A percentile compares a stretch with the other conserved stretches of the same genome.
phyloP scores from a whole-genome alignment of 2,888 invertebrate species.

The Linhomoeus sp. region DNA sequence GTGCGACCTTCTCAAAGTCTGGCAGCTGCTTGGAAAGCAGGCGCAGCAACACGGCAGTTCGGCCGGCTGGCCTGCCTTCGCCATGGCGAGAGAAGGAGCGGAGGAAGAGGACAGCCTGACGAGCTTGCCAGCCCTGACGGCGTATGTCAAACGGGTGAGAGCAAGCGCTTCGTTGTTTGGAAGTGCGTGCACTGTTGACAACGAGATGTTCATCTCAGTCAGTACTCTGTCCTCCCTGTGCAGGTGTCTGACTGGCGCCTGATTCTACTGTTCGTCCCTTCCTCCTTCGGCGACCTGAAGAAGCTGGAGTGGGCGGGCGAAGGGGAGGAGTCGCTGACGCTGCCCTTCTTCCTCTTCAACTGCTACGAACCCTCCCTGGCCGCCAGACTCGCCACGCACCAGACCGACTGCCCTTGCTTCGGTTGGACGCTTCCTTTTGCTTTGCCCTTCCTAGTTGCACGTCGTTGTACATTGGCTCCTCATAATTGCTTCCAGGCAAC shows the following conservation, averaged over 20 bases:
- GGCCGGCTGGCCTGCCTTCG: too few relatives aligned
- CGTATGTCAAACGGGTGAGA: constrained; percentile 1
- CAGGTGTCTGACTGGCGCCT: background rate
- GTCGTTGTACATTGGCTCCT: too few relatives aligned
- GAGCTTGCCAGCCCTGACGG: background rate
- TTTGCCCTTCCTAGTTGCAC: too few relatives aligned
- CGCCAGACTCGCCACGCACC: background rate
- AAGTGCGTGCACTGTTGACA: too few relatives aligned
- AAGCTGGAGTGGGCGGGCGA: background rate
- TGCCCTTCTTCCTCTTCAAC: constrained; percentile 1
- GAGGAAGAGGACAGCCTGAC: too few relatives aligned
- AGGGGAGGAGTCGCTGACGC: background rate
- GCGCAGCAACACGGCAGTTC: background rate
- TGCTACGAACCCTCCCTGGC: constrained; percentile 1
- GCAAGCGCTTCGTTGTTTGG: too few relatives aligned
- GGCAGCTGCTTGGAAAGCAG: background rate
- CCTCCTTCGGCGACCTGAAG: background rate
- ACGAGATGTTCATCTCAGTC: too few relatives aligned
- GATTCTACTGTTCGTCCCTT: background rate
- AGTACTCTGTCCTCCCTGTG: too few relatives aligned
- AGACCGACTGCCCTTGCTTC: too few relatives aligned
- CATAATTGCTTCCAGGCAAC: too few relatives aligned
- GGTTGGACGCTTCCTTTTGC: too few relatives aligned
- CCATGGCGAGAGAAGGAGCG: too few relatives aligned
- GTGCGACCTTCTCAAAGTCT: background rate